These are phyloP conservation scores for Apogon hyalosoma DNA, from an alignment of 2,797 vertebrate genomes.

Conservation along the genomic window DNA sequence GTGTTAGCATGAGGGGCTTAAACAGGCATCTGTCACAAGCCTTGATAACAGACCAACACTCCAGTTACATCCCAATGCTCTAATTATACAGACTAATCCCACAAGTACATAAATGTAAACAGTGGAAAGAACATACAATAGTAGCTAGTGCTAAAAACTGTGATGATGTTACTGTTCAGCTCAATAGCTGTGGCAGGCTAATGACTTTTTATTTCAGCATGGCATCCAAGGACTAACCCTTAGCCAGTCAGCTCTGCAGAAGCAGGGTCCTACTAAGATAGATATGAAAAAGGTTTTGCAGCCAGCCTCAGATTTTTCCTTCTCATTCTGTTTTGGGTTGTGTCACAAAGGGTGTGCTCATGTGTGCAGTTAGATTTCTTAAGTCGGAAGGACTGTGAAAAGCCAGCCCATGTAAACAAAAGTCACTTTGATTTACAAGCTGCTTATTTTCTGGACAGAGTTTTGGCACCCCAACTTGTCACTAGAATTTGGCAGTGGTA, in stretches of 20 bases:
- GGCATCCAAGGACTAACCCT: background rate
- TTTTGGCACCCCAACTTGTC: constrained; percentile 5
- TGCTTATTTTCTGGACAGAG: background rate
- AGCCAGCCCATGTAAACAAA: background rate
- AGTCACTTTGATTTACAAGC: constrained; percentile 22
- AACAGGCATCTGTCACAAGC: constrained; percentile 67
- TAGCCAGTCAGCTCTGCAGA: background rate
- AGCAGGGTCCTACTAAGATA: background rate
- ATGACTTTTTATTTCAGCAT: background rate
- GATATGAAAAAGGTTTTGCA: background rate
- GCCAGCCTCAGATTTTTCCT: no score
- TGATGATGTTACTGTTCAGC: background rate
- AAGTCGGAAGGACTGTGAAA: background rate
- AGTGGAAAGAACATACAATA: constrained; percentile 20
- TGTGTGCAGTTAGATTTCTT: background rate
- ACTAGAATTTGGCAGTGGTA: constrained; percentile 1
- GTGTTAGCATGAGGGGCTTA: constrained; percentile 33
- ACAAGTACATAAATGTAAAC: constrained; percentile 38
- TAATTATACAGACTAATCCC: constrained; percentile 71
- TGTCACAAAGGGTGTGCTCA: background rate
- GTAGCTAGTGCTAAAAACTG: background rate
- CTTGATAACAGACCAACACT: constrained; percentile 59
- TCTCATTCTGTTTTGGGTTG: no score
- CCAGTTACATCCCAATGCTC: constrained; percentile 54
- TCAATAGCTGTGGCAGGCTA: background rate